A percentile compares a stretch with the other conserved stretches of the same genome.
phyloP scores from a whole-genome alignment of 2,797 vertebrate genomes.

The Emys orbicularis region DNA sequence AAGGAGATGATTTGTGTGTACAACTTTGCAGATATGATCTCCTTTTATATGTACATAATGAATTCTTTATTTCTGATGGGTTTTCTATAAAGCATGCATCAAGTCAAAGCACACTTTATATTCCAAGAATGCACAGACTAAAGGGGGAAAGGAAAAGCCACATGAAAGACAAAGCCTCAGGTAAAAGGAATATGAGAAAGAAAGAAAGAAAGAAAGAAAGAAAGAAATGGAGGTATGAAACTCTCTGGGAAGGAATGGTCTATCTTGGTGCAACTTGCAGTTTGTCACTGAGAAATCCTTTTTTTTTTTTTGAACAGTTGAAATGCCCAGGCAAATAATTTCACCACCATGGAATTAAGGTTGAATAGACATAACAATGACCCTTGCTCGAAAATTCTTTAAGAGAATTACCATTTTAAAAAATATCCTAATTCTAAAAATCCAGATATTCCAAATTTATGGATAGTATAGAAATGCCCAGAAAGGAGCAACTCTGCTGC shows the following conservation, averaged over 20 bases:
- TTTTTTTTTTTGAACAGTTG: not conserved
- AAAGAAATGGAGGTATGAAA: not conserved
- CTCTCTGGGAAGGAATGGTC: not conserved
- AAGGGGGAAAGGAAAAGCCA: fast-evolving
- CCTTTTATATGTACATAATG: not conserved
- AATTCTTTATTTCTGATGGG: not conserved
- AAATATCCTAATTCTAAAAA: not conserved
- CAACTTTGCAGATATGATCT: not conserved
- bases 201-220: not conserved
- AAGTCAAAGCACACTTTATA: not conserved
- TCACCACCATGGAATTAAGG: not conserved
- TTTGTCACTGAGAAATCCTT: not conserved
- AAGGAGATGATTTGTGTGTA: not conserved
- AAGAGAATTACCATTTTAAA: not conserved
- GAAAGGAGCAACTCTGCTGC: not conserved
- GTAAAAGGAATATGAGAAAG: not conserved
- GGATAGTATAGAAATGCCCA: not conserved
- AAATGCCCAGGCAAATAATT: not conserved
- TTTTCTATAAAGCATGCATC: not conserved
- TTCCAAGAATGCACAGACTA: not conserved
- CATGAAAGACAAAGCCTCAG: not conserved
- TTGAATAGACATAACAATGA: not conserved
- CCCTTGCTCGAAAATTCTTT: not conserved
- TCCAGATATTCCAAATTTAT: not conserved
- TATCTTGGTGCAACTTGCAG: not conserved